phyloP scores from a whole-genome alignment of 2,113 vertebrate genomes.

The Zosterops hypoxanthus region DNA sequence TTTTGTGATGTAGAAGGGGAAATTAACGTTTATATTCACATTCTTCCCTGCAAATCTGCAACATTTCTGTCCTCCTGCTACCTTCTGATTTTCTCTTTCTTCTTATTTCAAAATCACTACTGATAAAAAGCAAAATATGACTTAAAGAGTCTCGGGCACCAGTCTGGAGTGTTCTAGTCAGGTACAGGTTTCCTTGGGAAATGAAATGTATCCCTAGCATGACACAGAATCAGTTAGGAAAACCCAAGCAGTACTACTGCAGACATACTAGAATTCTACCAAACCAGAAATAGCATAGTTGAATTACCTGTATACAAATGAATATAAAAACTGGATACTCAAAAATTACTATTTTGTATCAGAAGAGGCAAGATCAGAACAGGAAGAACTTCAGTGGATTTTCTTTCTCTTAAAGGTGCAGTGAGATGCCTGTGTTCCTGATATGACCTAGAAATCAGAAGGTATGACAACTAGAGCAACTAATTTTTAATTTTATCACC shows the following conservation, averaged over 20 bases:
- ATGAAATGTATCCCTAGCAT: not conserved
- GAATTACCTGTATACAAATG: not conserved
- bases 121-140: not conserved
- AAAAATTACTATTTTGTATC: not conserved
- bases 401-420: not conserved
- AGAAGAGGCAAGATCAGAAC: not conserved
- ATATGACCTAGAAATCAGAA: not conserved
- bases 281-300: not conserved
- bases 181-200: not conserved
- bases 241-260: rapidly evolving
- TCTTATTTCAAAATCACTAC: not conserved
- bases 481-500: not conserved
- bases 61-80: not conserved
- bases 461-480: not conserved
- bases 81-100: not conserved
- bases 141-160: not conserved
- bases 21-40: not conserved
- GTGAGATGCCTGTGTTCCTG: not conserved
- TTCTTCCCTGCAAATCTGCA: not conserved
- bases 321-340: not conserved
- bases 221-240: not conserved
- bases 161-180: not conserved
- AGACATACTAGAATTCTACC: not conserved
- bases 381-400: not conserved
- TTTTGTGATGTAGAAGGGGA: not conserved